Evolutionary conservation across 2,797 vertebrate genomes (phyloP).

Genomic region (Crypturellus tataupa): DNA sequence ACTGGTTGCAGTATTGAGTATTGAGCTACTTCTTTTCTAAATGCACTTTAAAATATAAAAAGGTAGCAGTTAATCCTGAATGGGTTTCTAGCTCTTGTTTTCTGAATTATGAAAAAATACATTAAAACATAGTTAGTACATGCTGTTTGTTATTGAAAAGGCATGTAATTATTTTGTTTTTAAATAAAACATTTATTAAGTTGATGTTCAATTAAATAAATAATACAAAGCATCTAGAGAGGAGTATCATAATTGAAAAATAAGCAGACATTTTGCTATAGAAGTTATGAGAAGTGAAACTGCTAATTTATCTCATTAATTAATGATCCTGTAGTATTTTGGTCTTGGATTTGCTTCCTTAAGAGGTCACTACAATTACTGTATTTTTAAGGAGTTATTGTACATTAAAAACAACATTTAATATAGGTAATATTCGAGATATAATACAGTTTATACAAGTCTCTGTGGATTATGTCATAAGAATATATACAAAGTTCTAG

Average conservation of each 20-base stretch:
- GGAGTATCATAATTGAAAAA: neutral
- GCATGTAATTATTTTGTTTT: conserved; percentile 10
- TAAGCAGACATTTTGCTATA: neutral
- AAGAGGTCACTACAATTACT: neutral
- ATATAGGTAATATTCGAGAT: neutral
- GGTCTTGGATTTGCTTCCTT: neutral
- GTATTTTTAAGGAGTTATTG: neutral
- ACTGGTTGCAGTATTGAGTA: neutral
- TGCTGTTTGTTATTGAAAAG: neutral
- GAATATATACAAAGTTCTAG: neutral
- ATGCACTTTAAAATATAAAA: neutral
- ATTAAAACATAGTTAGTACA: neutral
- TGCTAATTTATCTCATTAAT: conserved; percentile 22
- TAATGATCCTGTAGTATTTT: neutral
- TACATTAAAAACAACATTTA: neutral
- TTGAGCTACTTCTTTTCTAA: neutral
- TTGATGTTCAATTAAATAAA: conserved; percentile 1
- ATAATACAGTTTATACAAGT: neutral
- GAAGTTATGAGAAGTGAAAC: neutral
- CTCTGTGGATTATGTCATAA: neutral
- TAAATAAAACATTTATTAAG: conserved; percentile 38
- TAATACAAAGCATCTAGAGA: neutral
- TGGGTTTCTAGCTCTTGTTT: neutral
- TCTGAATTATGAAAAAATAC: neutral
- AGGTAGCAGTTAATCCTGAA: neutral